Percentiles rank a stretch among this genome's conserved stretches.
Conservation (phyloP, 2,113 vertebrate species). For the Danionella cerebrum region DNA sequence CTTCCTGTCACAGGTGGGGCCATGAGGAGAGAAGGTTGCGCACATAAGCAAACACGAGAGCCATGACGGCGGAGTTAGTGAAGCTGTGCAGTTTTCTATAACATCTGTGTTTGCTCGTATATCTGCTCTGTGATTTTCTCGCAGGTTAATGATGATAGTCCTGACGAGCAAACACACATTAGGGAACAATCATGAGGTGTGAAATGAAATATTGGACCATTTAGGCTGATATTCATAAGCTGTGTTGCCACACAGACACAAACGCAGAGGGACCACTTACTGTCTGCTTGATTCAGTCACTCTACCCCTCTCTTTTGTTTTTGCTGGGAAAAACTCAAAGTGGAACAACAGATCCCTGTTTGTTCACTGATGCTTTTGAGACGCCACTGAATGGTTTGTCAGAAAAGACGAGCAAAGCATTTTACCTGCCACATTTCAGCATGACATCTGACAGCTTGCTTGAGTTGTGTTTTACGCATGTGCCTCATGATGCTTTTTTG, state of each 20-base stretch:
- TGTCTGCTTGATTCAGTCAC: conserved; percentile 4
- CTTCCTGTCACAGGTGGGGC: conserved; percentile 50
- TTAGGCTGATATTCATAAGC: conserved; percentile 17
- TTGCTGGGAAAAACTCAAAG: conserved; percentile 44
- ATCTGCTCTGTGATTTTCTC: not conserved
- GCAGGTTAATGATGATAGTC: conserved; percentile 1
- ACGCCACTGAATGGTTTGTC: conserved; percentile 17
- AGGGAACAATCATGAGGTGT: conserved; percentile 4
- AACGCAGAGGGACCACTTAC: conserved; percentile 18
- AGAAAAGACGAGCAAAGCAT: conserved; percentile 8
- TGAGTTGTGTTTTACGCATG: not conserved
- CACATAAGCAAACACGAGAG: not conserved
- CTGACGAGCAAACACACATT: not conserved
- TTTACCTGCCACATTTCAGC: conserved; percentile 14
- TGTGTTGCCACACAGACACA: conserved; percentile 49
- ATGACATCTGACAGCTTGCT: conserved; percentile 44
- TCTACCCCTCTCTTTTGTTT: not conserved
- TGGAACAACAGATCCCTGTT: conserved; percentile 15
- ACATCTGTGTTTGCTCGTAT: not conserved
- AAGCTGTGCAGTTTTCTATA: not conserved
- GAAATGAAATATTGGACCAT: conserved; percentile 15
- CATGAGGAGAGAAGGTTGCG: conserved; percentile 43
- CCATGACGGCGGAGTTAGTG: not conserved
- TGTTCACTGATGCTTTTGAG: conserved; percentile 5
- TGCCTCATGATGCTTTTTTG: not conserved